These are phyloP conservation scores for Acanthosoma haemorrhoidale DNA, from an alignment of 2,888 invertebrate species.

Conservation along the genomic window DNA sequence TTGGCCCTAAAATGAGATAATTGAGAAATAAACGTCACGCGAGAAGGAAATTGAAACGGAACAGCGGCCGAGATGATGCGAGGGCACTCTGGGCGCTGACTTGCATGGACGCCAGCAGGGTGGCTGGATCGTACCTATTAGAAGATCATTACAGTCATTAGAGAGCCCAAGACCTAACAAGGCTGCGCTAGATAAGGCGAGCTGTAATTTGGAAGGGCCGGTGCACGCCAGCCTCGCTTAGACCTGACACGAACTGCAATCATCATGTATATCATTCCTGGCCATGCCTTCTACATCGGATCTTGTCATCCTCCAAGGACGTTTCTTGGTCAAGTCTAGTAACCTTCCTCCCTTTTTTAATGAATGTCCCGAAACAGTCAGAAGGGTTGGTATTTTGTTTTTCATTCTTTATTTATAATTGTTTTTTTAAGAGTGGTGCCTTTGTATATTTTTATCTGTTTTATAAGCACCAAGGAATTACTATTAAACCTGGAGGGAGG, in stretches of 20 bases:
- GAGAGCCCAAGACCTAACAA: not conserved
- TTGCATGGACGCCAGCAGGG: not conserved
- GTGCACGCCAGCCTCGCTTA: not conserved
- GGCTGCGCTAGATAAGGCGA: constrained; percentile 2
- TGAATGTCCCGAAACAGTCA: no score
- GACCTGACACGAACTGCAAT: constrained; percentile 8
- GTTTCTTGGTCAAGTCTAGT: not conserved
- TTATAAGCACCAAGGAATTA: no score
- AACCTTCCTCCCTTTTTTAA: not conserved
- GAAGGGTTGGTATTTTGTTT: no score
- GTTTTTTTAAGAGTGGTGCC: no score
- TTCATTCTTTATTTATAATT: no score
- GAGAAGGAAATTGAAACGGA: constrained; percentile 18
- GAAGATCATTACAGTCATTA: constrained; percentile 10
- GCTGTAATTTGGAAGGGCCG: not conserved
- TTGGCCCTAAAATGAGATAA: constrained; percentile 11
- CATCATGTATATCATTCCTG: constrained; percentile 8
- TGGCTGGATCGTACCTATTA: not conserved
- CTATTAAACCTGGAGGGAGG: no score
- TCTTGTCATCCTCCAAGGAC: not conserved
- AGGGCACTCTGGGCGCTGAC: no score
- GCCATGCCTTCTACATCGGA: not conserved
- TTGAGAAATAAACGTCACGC: constrained; percentile 7
- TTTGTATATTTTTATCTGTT: no score
- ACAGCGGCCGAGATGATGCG: not conserved